Percentiles rank a stretch among this genome's conserved stretches.
Conservation (phyloP, 2,797 vertebrate species). For the Protonibea diacanthus region DNA sequence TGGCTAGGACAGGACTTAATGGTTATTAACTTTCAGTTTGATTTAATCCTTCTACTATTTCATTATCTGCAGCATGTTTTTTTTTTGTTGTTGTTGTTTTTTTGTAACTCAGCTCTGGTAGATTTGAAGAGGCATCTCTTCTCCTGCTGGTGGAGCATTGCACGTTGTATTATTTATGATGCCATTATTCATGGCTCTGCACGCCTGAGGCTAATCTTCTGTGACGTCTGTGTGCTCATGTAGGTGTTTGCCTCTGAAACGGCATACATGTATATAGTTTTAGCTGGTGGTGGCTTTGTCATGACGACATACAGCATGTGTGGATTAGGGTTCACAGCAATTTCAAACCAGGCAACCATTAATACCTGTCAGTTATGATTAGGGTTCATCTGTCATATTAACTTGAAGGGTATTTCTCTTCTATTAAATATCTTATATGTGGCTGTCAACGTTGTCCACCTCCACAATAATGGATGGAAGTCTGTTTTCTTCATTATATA, state of each 20-base stretch:
- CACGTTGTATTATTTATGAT: constrained; percentile 68
- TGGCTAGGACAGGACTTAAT: constrained; percentile 15
- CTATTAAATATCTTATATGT: constrained; percentile 5
- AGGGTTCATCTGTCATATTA: constrained; percentile 30
- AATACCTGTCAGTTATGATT: constrained; percentile 56
- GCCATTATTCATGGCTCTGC: constrained; percentile 51
- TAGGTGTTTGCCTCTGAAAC: constrained; percentile 36
- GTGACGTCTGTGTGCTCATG: constrained; percentile 36
- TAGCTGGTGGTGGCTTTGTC: constrained; percentile 44
- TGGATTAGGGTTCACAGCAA: constrained; percentile 36
- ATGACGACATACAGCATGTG: constrained; percentile 25
- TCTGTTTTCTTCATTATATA: neutral
- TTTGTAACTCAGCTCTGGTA: neutral
- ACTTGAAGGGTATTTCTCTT: constrained; percentile 12
- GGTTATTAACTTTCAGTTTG: constrained; percentile 32
- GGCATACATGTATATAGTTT: neutral
- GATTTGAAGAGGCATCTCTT: constrained; percentile 4
- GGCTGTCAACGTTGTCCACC: constrained; percentile 35
- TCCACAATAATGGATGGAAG: neutral
- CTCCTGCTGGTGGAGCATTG: constrained; percentile 48
- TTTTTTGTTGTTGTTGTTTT: neutral
- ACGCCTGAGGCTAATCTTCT: constrained; percentile 49
- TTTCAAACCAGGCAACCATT: constrained; percentile 29
- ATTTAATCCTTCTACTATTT: constrained; percentile 21
- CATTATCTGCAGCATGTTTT: constrained; percentile 1